Conservation (phyloP, 2,113 vertebrate genomes). For the Triplophysa siluroides region DNA sequence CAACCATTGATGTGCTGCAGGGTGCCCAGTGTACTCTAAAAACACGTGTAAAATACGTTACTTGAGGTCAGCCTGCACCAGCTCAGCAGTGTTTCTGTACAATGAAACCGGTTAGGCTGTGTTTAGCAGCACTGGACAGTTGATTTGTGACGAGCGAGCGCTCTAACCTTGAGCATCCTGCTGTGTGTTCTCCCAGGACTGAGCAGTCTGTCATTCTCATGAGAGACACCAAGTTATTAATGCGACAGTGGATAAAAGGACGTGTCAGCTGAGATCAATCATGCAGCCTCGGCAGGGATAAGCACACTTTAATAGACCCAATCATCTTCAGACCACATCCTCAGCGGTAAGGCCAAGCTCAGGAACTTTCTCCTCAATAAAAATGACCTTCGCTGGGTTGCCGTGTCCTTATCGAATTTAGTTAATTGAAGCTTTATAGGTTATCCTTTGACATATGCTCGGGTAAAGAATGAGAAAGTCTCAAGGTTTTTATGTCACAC, state of each 20-base stretch:
- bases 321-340: constrained; percentile 59
- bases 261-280: constrained; percentile 71
- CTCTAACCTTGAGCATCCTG: constrained; percentile 38
- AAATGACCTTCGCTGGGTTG: not conserved
- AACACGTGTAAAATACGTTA: too few species aligned
- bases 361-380: not conserved
- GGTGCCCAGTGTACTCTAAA: too few species aligned
- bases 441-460: not conserved
- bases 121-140: not conserved
- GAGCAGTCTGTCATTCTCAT: constrained; percentile 64
- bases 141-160: constrained; percentile 32
- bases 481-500: too few species aligned
- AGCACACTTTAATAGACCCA: constrained; percentile 66
- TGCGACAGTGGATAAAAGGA: constrained; percentile 74
- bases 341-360: constrained; percentile 6
- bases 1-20: too few species aligned
- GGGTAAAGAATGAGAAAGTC: not conserved
- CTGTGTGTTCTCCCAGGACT: constrained; percentile 52
- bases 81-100: not conserved
- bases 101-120: constrained; percentile 31
- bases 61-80: not conserved
- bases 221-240: constrained; percentile 65
- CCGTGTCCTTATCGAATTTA: not conserved
- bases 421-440: not conserved
- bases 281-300: constrained; percentile 55